Evolutionary conservation across 1,140 invertebrate genomes (phyloP), one percentile per base, ranked within the genome.

Genomic region (Lamellibrachia luymesi): DNA sequence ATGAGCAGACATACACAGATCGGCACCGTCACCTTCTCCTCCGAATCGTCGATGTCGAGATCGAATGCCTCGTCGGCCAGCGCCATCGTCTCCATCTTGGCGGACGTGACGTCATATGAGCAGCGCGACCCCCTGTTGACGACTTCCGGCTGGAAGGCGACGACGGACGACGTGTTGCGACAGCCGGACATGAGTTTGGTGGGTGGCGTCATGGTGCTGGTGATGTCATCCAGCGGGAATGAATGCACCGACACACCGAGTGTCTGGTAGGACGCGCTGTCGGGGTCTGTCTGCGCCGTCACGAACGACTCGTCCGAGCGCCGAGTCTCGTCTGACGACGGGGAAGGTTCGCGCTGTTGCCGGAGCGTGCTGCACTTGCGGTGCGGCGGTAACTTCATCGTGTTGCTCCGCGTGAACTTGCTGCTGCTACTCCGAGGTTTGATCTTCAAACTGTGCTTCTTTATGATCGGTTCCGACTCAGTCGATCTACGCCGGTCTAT

Each of bases 1-100:
- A 96, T 94, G 51, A 95, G 94, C 1, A 96, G 92, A 90, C 95
- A 95, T 1, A 96, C 94, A 50, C 94, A 94, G 13, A 96, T 95
- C 0, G 96, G 96, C 7, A 96, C 96, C 50, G 95, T 94, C 13
- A 95, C 95, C 50, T 95, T 94, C 8, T 95, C 95, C 27, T 93
- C 93, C 6, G 94, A 90, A 13, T 52, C 64, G 50, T 93, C 49
- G 52, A 50, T 90, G 13, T 92, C 91, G 17, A 64, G 89, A 49
- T 94, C 80, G 90, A 91, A 92, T 49, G 90, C 6, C 2, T 90
- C 93, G 92, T 93, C 56, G 8, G 52, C 92, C 27, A 93, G 6
- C 49, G 27, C 27, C 38, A 64, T 51, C 22, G 25, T 94, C 95
- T 22, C 94, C 94, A 91, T 96, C 95, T 93, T 96, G 96, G 89